A percentile compares a stretch with the other conserved stretches of the same genome.
These are phyloP conservation scores for Choloepus didactylus DNA, from an alignment of 2,797 vertebrate species.

Conservation along the genomic window DNA sequence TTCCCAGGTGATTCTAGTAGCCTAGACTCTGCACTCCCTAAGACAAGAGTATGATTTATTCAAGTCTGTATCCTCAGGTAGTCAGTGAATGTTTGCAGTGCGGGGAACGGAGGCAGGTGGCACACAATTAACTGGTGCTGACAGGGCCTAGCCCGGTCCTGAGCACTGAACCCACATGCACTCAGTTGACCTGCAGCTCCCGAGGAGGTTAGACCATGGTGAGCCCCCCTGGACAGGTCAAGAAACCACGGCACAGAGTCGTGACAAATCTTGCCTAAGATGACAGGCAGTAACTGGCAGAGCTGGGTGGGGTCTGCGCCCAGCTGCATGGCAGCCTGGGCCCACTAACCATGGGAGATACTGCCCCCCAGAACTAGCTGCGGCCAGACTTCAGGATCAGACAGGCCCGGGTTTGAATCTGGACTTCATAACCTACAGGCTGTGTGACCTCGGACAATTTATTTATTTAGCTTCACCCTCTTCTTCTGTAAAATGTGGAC, in stretches of 20 bases:
- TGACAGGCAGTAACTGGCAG: not conserved
- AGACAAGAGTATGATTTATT: not conserved
- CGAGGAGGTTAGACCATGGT: not conserved
- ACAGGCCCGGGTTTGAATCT: not conserved
- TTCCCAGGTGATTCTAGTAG: not conserved
- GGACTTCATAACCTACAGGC: not conserved
- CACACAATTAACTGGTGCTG: not conserved
- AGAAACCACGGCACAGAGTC: not conserved
- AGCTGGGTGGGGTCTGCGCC: not conserved
- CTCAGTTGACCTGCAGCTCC: not conserved
- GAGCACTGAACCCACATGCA: not conserved
- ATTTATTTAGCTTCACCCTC: not conserved
- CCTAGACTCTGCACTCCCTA: not conserved
- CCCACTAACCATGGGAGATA: not conserved
- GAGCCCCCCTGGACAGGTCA: not conserved
- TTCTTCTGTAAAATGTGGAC: not conserved
- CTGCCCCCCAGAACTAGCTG: not conserved
- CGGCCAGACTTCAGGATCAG: not conserved
- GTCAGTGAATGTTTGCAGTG: not conserved
- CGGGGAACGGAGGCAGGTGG: rapidly evolving
- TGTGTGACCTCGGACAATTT: not conserved
- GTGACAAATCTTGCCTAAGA: not conserved
- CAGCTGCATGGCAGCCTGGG: not conserved
- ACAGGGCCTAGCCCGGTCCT: rapidly evolving
- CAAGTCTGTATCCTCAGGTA: not conserved